Conservation (phyloP, 2,888 invertebrate genomes). For the Noctua pronuba region DNA sequence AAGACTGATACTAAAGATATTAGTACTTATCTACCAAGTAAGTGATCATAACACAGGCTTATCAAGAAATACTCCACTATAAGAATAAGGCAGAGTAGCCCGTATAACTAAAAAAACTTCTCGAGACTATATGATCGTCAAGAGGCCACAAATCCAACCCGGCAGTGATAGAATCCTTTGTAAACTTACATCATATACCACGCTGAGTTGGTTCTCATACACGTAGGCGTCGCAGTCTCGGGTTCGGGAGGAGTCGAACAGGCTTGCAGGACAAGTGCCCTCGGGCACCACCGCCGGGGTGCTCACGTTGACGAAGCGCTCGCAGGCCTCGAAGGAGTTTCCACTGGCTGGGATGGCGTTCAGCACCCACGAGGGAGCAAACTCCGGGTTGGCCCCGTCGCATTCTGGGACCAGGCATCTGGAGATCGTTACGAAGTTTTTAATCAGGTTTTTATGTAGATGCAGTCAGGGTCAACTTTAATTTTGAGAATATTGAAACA, state of each 20-base stretch:
- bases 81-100: no score
- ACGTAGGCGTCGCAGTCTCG: conserved; percentile 77
- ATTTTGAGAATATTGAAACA: background rate
- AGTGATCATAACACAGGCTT: background rate
- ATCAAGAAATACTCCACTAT: background rate
- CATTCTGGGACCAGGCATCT: conserved; percentile 84
- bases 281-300: conserved; percentile 50
- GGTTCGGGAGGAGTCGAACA: conserved; percentile 75
- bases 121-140: background rate
- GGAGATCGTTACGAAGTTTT: conserved; percentile 9
- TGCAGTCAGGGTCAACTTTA: background rate
- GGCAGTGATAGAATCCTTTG: background rate
- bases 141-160: background rate
- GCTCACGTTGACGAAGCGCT: conserved; percentile 74
- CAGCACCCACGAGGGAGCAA: conserved; percentile 77
- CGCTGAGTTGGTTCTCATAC: conserved; percentile 81
- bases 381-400: conserved; percentile 77
- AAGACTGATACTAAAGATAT: no score
- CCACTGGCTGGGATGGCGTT: conserved; percentile 79
- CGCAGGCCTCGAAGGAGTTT: conserved; percentile 78
- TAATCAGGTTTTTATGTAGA: background rate
- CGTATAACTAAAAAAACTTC: background rate
- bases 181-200: conserved; percentile 85
- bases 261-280: conserved; percentile 77
- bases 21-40: background rate